Base-by-base conservation (phyloP, 2,797 vertebrate species). In the Microtus obscurus region DNA sequence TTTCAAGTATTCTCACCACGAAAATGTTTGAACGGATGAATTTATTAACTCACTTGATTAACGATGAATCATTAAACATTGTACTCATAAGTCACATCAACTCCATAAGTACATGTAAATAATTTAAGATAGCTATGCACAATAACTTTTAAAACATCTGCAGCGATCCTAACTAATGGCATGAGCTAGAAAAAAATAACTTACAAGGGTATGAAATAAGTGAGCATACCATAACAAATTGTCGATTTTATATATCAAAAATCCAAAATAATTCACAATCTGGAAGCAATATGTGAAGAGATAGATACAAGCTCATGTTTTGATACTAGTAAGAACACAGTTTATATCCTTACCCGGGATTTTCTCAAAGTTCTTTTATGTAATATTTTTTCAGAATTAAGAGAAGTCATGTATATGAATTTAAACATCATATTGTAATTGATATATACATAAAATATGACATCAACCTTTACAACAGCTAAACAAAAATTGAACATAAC, bases 401-500 rank as follows among this genome's bases (percentile, higher is more conserved):
- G 45, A 79, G 83, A 82, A 63, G 31, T 10, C 29, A 12, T 31
- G 4, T 23, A 59, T 40, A 34, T 48, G 14, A 76, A 56, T 53
- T 59, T 76, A 81, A 63, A 82, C 23, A 81, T 43, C 29, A 76
- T 13, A 76, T 53, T 76, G 5, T 34, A 40, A 80, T n/a, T 63
- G 34, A 81, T 40, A 31, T 51, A 43, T 61, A 61, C 23, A 74
- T 51, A 31, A 25, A 45, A 85, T 16, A 48, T 67, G 61, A 81
- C 40, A 87, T 87, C 63, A 92, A 71, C n/a, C 27, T 79, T 90
- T 80, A n/a, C 10, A 71, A 90, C 13, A 93, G 77, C 56, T 90
- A 92, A 89, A 74, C 85, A 78, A 2, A 94, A 92, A n/a, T n/a
- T 59, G 40, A 81, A 92, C 90, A 81, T 69, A 90, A 86, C 79